phyloP scores from a whole-genome alignment of 2,113 vertebrate genomes.

The Lepisosteus osseus region DNA sequence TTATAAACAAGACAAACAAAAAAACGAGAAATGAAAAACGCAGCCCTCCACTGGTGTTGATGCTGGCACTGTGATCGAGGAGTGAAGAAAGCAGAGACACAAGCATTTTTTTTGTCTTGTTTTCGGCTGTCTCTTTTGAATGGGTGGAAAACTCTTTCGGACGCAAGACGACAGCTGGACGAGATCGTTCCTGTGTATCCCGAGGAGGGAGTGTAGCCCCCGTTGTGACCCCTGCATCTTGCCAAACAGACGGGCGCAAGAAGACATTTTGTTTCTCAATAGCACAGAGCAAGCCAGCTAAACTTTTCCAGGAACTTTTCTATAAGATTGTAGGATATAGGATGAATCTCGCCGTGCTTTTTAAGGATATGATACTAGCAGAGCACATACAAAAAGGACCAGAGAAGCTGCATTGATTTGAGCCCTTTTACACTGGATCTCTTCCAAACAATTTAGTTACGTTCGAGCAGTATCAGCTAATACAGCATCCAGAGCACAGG shows the following conservation, averaged over 20 bases:
- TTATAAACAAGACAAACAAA: too few species aligned
- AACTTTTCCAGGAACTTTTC: conserved; percentile 5
- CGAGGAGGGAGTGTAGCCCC: neutral
- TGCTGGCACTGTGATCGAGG: neutral
- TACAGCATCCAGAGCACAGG: too few species aligned
- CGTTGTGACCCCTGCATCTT: neutral
- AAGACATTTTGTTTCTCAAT: neutral
- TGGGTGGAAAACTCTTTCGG: neutral
- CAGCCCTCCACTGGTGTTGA: too few species aligned
- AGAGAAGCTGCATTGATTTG: neutral
- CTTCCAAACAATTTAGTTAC: too few species aligned
- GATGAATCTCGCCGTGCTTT: conserved; percentile 3
- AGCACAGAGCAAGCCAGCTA: neutral
- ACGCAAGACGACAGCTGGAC: neutral
- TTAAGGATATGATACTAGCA: neutral
- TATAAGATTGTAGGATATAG: neutral
- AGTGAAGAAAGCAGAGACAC: neutral
- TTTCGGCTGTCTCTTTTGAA: neutral
- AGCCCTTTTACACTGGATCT: too few species aligned
- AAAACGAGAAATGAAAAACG: too few species aligned
- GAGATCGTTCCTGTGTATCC: neutral
- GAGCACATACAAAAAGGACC: conserved; percentile 10
- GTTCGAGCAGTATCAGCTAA: too few species aligned
- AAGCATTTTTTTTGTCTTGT: too few species aligned
- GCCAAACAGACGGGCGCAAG: neutral